Evolutionary conservation across 2,113 vertebrate species (phyloP), one percentile per base, ranked within the genome.

Genomic region (Larimichthys polyactis): DNA sequence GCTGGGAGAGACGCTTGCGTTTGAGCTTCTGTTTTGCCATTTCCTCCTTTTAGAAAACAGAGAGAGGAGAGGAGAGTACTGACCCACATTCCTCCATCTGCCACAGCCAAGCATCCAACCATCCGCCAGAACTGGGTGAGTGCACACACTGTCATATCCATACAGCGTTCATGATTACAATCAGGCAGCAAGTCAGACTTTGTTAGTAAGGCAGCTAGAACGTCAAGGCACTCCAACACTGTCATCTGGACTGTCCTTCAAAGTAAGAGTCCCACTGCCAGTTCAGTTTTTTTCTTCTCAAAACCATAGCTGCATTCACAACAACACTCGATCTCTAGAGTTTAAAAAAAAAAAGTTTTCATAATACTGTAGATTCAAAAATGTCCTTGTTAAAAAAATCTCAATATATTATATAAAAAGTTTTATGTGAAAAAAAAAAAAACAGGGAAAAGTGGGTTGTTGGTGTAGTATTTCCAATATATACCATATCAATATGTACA

Each of bases 371-470:
- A 36, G 84, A 83, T 71, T 82, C 77, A 78, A 85, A 89, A 88
- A 84, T 65, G 72, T 93, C 84, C 87, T 84, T 71, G 51, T 90
- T 79, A 75, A 83, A 87, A 87, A 86, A 87, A 92, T 90, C 89
- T 96, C 96, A 97, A 97, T 97, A 97, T 97, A 98, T 99, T 98
- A 97, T 96, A 96, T 96, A 94, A 90, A 85, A 92, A 24, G 91
- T 95, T 96, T 92, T 93, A 96, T 93, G 93, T 95, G 96, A 95
- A 95, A 94, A 94, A 93, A 36, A 36, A 32, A 32, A 32, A 32
- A 32, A 40, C 36, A 6, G 93, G 3, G n/a, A 12, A 43, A 48
- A 86, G 91, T 87, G 59, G 75, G 81, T 52, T 84, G 86, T 85
- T 79, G 88, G 86, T 78, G 88, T 91, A 92, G 87, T 94, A 90